Base-by-base conservation (phyloP, 2,797 vertebrate genomes). In the Allobates femoralis region DNA sequence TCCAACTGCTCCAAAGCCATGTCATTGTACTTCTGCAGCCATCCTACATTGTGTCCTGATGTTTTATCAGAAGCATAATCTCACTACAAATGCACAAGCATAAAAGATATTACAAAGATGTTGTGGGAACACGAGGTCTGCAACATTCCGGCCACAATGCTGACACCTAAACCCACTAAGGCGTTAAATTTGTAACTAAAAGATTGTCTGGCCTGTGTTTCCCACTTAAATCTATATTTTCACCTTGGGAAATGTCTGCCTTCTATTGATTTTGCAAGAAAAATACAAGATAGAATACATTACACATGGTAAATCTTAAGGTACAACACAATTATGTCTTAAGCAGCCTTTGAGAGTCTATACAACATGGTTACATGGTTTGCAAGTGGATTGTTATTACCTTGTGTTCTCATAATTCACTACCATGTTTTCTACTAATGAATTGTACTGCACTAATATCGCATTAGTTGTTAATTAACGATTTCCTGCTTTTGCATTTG, bases 181-280 rank as follows among this genome's bases (percentile, higher is more conserved):
- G 86, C 23, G 90, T 90, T 83, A 88, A 77, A 81, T 67, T 86
- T 88, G 78, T 81, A 81, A 81, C 62, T 67, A 85, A 79, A 87
- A 88, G 80, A 75, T 89, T 89, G 60, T 90, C 89, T 90, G 77
- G 76, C 71, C 83, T 81, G 83, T 85, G 78, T 85, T 74, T 88
- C 81, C 82, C 56, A 46, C 58, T 85, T 88, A 67, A 88, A 88
- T 88, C 86, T 85, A 88, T 88, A 88, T 91, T 90, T 92, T 92
- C 88, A 91, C 87, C 89, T 92, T 92, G 89, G 89, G 89, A 88
- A 89, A 90, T 88, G 74, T 79, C 88, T 91, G 89, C 85, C 56
- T 88, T 37, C 75, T 89, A 91, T 85, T 92, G 90, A 91, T 93
- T 92, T 89, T 88, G 89, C 87, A 89, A 84, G 86, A 88, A 89